Evolutionary conservation across 2,888 invertebrate species (phyloP).

Genomic region (Nemurella pictetii): DNA sequence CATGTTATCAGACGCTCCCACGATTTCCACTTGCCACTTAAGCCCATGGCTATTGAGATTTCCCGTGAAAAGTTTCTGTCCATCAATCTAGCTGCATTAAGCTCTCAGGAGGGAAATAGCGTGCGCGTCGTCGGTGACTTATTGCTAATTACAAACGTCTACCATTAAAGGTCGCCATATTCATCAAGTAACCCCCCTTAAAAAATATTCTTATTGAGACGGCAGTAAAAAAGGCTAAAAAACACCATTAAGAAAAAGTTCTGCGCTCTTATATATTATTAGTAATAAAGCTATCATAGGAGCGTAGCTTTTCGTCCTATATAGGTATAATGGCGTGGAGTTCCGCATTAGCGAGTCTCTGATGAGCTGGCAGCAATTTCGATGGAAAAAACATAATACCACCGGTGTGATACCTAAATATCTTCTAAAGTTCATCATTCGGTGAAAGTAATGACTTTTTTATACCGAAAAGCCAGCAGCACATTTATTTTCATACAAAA

Average conservation of each 20-base stretch:
- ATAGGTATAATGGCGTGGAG: neutral
- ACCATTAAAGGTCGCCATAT: conserved; percentile 40
- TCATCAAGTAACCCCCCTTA: conserved; percentile 35
- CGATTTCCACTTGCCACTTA: neutral
- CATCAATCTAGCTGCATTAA: neutral
- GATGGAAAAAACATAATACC: conserved; percentile 12
- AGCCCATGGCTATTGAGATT: neutral
- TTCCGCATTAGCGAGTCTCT: conserved; percentile 29
- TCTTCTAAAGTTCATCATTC: conserved; percentile 15
- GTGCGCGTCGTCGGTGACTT: conserved; percentile 17
- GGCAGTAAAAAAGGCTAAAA: conserved; percentile 26
- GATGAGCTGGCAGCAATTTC: conserved; percentile 35
- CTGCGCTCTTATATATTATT: neutral
- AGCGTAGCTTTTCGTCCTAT: neutral
- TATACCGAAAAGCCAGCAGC: neutral
- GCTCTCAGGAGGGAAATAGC: neutral
- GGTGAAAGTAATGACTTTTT: neutral
- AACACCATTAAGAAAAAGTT: conserved; percentile 19
- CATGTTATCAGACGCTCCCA: neutral
- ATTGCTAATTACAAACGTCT: conserved; percentile 26
- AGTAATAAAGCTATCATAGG: conserved; percentile 18
- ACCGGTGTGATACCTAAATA: conserved; percentile 9
- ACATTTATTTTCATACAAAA: neutral
- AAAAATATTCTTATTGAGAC: conserved; percentile 27
- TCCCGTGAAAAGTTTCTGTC: neutral